Base-by-base conservation (phyloP, 2,888 invertebrate species). In the Lasius platythorax region DNA sequence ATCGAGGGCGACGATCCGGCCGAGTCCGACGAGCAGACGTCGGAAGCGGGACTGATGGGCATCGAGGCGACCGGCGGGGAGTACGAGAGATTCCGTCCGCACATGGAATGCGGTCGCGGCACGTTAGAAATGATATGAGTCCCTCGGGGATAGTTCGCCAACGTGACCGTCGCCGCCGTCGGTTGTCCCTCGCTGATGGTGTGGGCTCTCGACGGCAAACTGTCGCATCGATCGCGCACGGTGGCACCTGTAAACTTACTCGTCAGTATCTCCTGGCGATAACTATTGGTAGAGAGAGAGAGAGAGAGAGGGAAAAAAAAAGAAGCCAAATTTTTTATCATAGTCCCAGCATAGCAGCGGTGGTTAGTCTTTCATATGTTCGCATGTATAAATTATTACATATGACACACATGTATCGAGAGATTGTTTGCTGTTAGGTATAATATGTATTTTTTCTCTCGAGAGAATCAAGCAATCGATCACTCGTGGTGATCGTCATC, bases 201-300 rank as follows among this genome's bases (percentile, higher is more conserved):
- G 56, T 97, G 96, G 56, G 97, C 96, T 85, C 98, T 96, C 18
- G 97, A 96, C 5, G 98, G 98, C 96, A 98, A 96, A 93, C 98
- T 98, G 95, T 98, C 98, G 94, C 98, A 97, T 84, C 98, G 96
- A 91, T 97, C 97, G 70, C 98, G 96, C 83, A 96, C 91, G 15
- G 92, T 93, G 23, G 95, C 91, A 90, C 95, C 95, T 95, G 92
- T 11, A 92, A 93, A 83, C n/a, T 53, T 28, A 61, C 15, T 81
- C 28, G 53, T 89, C 18, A 82, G 72, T 61, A 81, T 83, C 63
- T 70, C 23, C 11, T 63, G n/a, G 68, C 56, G 11, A 18, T 46
- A 3, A n/a, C 4, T 61, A 37, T 5, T 37, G 37, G 56, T 58
- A 46, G 46, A 23, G 23, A 23, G 23, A 23, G 23, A 23, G 23